Conservation (phyloP, 2,113 vertebrate genomes). For the Rhea pennata region DNA sequence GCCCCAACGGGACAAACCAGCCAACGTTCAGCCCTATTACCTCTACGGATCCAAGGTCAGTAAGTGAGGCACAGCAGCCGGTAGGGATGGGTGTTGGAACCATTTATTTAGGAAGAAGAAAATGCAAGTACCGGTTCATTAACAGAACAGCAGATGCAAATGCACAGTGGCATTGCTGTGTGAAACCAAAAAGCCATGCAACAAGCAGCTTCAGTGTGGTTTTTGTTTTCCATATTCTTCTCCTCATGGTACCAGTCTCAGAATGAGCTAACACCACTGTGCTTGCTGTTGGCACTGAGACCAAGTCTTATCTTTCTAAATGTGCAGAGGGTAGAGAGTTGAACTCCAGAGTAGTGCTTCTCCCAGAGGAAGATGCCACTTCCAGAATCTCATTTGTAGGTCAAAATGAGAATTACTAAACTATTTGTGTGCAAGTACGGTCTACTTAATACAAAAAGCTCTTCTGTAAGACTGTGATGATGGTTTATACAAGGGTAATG, state of each 20-base stretch:
- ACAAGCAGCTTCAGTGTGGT: background rate
- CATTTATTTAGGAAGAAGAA: conserved; percentile 10
- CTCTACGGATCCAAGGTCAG: conserved; percentile 97
- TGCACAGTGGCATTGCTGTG: background rate
- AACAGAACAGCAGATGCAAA: background rate
- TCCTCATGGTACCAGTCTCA: background rate
- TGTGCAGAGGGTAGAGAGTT: background rate
- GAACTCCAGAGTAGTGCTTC: background rate
- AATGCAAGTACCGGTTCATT: background rate
- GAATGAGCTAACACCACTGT: background rate
- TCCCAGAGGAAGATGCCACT: background rate
- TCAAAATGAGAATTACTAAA: background rate
- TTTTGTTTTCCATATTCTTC: background rate
- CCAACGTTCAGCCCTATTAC: conserved; percentile 98
- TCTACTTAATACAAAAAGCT: background rate
- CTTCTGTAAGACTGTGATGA: background rate
- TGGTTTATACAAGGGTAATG: background rate
- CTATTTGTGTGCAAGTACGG: background rate
- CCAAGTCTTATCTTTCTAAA: background rate
- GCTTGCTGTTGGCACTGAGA: background rate
- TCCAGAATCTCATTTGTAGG: background rate
- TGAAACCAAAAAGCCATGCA: conserved; percentile 8
- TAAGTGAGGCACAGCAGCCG: conserved; percentile 18
- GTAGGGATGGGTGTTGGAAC: background rate
- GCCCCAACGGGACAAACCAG: conserved; percentile 96